Evolutionary conservation across 1,140 invertebrate species (phyloP).

Genomic region (Popillia japonica): DNA sequence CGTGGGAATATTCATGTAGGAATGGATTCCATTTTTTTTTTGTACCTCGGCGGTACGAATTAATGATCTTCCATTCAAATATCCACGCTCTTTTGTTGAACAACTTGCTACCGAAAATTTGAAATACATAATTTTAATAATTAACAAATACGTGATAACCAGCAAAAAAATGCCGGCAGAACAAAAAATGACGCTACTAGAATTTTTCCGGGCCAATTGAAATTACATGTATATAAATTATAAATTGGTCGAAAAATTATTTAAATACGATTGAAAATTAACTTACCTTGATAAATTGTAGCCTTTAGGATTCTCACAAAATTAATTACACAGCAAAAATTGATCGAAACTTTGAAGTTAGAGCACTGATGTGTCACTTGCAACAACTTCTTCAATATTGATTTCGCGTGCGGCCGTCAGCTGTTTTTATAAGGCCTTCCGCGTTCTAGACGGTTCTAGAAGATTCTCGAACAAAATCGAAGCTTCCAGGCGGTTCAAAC

Average conservation of each 20-base stretch:
- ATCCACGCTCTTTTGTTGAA: too few species aligned
- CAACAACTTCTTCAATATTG: constrained; percentile 27
- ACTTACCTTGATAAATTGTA: constrained; percentile 43
- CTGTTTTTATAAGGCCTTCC: constrained; percentile 54
- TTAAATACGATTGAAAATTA: not conserved
- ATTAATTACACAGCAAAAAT: not conserved
- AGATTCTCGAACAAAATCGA: constrained; percentile 53
- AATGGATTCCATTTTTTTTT: too few species aligned
- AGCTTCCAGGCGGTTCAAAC: constrained; percentile 42
- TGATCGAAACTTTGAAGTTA: not conserved
- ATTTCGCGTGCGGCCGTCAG: constrained; percentile 42
- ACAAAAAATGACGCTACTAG: not conserved
- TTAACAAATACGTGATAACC: not conserved
- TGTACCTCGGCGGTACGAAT: too few species aligned
- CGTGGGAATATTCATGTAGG: too few species aligned
- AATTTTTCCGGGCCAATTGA: not conserved
- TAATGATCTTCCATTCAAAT: too few species aligned
- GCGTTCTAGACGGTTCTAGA: constrained; percentile 55
- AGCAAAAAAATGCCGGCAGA: not conserved
- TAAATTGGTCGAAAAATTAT: not conserved
- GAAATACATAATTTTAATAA: too few species aligned
- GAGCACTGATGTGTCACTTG: not conserved
- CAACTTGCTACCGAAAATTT: too few species aligned
- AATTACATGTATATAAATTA: not conserved
- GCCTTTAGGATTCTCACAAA: constrained; percentile 36